A percentile compares a stretch with the other conserved stretches of the same genome.
Evolutionary conservation across 2,888 invertebrate species (phyloP).

Genomic region (Caenorhabditis sp.): DNA sequence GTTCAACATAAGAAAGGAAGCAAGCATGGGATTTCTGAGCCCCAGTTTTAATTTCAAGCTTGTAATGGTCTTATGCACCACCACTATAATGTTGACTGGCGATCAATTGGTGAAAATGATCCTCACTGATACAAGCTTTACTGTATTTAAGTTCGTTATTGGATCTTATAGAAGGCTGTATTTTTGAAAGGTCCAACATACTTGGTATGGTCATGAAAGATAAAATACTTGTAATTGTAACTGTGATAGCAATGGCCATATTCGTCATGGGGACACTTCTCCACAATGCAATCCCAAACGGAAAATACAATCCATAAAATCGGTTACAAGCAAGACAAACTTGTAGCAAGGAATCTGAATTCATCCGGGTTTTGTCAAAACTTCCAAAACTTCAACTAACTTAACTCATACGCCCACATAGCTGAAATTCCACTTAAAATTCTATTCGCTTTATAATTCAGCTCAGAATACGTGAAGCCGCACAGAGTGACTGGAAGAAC

Average conservation of each 20-base stretch:
- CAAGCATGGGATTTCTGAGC: too few relatives aligned
- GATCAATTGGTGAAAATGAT: too few relatives aligned
- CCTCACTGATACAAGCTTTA: too few relatives aligned
- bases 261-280: constrained; percentile 5
- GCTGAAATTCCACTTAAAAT: constrained; percentile 18
- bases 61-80: too few relatives aligned
- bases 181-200: too few relatives aligned
- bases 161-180: too few relatives aligned
- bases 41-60: too few relatives aligned
- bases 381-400: neutral
- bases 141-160: too few relatives aligned
- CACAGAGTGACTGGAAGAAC: constrained; percentile 32
- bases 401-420: constrained; percentile 35
- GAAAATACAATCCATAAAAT: constrained; percentile 41
- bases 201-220: constrained; percentile 1
- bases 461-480: neutral
- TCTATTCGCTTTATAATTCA: constrained; percentile 24
- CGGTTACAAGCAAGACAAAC: constrained; percentile 44
- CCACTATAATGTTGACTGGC: too few relatives aligned
- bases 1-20: too few relatives aligned
- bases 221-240: neutral
- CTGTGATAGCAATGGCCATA: neutral
- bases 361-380: neutral
- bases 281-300: constrained; percentile 20
- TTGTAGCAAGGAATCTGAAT: constrained; percentile 24